Base-by-base conservation (phyloP, 1,140 invertebrate genomes). In the Nephila pilipes region DNA sequence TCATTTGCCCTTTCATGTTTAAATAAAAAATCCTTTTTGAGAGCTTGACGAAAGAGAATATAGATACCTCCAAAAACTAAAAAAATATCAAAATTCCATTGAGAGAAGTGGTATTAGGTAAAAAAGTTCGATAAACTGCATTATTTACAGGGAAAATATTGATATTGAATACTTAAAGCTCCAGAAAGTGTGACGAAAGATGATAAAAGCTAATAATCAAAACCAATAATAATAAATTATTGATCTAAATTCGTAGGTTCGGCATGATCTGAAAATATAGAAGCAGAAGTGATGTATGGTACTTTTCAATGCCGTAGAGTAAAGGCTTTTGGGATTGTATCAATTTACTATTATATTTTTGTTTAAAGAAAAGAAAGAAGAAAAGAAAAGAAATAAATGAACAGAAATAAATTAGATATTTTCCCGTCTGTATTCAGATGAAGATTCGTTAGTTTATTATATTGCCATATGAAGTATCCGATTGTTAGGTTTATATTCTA, bases 201-300 rank as follows among this genome's bases (percentile, higher is more conserved):
- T 75, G 69, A 65, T 65, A 65, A 65, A 65, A n/a, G n/a, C 69
- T 29, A n/a, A 75, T 29, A 32, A 36, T 75, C 69, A 32, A 32
- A 75, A 75, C 18, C 29, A 25, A 75, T 29, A 18, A 36, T 75
- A 75, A 75, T 75, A 75, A 75, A 75, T 75, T 36, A 32, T 32
- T 36, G 69, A 36, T 29, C 32, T 75, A 32, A 36, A 32, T 75
- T 75, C 29, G 25, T 12, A 75, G 29, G 29, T 29, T 18, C 1
- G 4, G 29, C 69, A 75, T 29, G 69, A 36, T 36, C 29, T 5
- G 16, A 18, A 29, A 32, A 18, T 25, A 29, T 75, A 29, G 25
- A 75, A 1, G 69, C 14, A 0, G 25, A 75, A 32, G 18, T 75
- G 69, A 75, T 75, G 36, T 75, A 36, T 18, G 69, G 36, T 75